These are phyloP conservation scores for Caenorhabditis becei DNA, from an alignment of 2,888 invertebrate genomes.

Conservation along the genomic window DNA sequence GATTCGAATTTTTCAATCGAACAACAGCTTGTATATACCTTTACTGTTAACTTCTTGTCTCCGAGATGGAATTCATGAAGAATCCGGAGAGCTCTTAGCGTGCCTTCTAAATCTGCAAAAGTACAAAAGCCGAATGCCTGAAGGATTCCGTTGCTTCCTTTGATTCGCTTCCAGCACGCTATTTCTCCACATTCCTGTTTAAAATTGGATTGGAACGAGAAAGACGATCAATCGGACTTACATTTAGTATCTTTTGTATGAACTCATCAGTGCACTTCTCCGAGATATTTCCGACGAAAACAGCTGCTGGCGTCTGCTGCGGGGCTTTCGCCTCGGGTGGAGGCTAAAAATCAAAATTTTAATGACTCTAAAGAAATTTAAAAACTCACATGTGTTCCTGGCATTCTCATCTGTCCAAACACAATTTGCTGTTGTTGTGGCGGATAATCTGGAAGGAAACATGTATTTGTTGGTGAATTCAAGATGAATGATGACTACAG, in stretches of 20 bases:
- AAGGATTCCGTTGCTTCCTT: slow-evolving; percentile 86
- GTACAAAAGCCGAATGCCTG: slow-evolving; percentile 95
- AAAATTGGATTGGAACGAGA: not conserved
- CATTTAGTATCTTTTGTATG: slow-evolving; percentile 91
- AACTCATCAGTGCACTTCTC: slow-evolving; percentile 95
- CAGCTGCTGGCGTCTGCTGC: slow-evolving; percentile 86
- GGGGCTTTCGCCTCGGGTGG: slow-evolving; percentile 5
- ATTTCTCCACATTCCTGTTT: slow-evolving; percentile 92
- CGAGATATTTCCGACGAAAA: slow-evolving; percentile 97
- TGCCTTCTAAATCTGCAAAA: slow-evolving; percentile 95
- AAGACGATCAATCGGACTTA: slow-evolving; percentile 66
- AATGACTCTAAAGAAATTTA: not conserved
- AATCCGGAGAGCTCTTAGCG: slow-evolving; percentile 91
- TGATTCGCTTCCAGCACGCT: slow-evolving; percentile 96
- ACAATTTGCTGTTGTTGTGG: slow-evolving; percentile 52
- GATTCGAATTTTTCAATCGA: slow-evolving; percentile 14
- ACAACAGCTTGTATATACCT: slow-evolving; percentile 70
- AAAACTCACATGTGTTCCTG: slow-evolving; percentile 42
- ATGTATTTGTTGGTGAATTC: not conserved
- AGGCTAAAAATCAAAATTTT: slow-evolving; percentile 11
- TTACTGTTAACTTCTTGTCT: slow-evolving; percentile 93
- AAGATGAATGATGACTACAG: not conserved
- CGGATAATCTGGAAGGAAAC: slow-evolving; percentile 39
- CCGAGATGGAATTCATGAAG: slow-evolving; percentile 94
- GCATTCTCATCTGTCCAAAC: slow-evolving; percentile 62